Conservation (phyloP, 2,113 vertebrate species). For the Brachionichthys hirsutus region DNA sequence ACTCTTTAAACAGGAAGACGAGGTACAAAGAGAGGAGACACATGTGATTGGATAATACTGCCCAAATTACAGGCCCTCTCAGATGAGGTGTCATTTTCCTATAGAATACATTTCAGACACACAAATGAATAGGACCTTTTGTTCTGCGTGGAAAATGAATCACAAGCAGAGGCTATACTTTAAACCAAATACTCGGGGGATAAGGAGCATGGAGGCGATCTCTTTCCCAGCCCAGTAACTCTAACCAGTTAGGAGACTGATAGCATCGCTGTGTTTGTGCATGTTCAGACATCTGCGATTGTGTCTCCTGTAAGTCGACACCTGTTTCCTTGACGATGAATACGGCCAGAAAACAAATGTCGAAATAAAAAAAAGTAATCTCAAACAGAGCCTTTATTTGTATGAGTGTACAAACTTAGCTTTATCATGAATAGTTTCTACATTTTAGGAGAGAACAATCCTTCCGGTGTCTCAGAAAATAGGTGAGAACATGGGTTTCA, state of each 20-base stretch:
- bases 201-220: conserved; percentile 37
- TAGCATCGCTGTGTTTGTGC: conserved; percentile 34
- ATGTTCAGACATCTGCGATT: conserved; percentile 42
- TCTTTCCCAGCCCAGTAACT: conserved; percentile 65
- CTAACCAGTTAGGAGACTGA: conserved; percentile 49
- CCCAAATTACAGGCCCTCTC: conserved; percentile 41
- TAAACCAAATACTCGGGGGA: conserved; percentile 47
- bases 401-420: neutral
- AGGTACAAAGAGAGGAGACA: neutral
- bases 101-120: conserved; percentile 34
- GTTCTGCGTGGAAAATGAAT: conserved; percentile 59
- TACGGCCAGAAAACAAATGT: conserved; percentile 59
- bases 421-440: no score
- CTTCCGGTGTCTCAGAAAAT: no score
- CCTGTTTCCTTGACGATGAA: conserved; percentile 27
- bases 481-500: neutral
- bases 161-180: conserved; percentile 44
- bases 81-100: conserved; percentile 58
- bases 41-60: conserved; percentile 58
- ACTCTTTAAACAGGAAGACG: conserved; percentile 6
- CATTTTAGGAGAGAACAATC: no score
- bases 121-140: conserved; percentile 66
- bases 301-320: conserved; percentile 59
- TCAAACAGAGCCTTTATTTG: conserved; percentile 5
- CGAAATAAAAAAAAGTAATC: conserved; percentile 28